These are phyloP conservation scores for Parotocinclus haroldoi DNA, from an alignment of 2,797 vertebrate genomes.

Conservation along the genomic window DNA sequence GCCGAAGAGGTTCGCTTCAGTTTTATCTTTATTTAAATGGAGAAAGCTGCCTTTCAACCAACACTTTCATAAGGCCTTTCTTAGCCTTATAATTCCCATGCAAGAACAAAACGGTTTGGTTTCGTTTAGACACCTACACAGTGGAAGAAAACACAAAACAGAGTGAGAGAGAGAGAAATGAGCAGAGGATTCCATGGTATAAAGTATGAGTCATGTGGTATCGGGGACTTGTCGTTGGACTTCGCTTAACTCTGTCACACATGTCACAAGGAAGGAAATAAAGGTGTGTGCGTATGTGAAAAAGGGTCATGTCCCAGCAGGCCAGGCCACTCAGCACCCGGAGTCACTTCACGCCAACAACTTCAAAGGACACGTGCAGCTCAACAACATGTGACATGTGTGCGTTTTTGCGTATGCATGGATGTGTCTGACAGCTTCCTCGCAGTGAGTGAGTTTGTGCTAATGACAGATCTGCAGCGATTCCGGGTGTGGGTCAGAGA, in stretches of 20 bases:
- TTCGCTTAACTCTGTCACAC: conserved; percentile 43
- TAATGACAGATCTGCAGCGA: conserved; percentile 57
- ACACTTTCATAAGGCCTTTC: too few species aligned
- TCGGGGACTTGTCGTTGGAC: conserved; percentile 27
- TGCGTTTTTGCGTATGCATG: conserved; percentile 13
- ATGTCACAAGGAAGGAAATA: conserved; percentile 49
- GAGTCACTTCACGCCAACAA: conserved; percentile 51
- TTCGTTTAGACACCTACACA: conserved; percentile 28
- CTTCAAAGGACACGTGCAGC: conserved; percentile 52
- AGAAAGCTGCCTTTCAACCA: too few species aligned
- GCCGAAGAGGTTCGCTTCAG: too few species aligned
- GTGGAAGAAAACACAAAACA: conserved; percentile 29
- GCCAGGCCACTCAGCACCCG: conserved; percentile 54
- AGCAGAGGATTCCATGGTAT: conserved; percentile 2
- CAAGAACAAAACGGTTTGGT: background rate
- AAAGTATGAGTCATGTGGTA: conserved; percentile 31
- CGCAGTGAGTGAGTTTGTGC: conserved; percentile 62
- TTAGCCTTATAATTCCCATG: too few species aligned
- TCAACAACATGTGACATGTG: conserved; percentile 30
- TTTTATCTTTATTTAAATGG: too few species aligned
- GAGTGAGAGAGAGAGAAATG: background rate
- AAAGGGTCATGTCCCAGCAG: conserved; percentile 63
- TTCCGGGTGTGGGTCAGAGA: conserved; percentile 53
- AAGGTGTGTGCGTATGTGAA: conserved; percentile 25
- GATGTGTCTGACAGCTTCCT: conserved; percentile 30